Conservation (phyloP, 2,888 invertebrate genomes). For the Litoditis marina region DNA sequence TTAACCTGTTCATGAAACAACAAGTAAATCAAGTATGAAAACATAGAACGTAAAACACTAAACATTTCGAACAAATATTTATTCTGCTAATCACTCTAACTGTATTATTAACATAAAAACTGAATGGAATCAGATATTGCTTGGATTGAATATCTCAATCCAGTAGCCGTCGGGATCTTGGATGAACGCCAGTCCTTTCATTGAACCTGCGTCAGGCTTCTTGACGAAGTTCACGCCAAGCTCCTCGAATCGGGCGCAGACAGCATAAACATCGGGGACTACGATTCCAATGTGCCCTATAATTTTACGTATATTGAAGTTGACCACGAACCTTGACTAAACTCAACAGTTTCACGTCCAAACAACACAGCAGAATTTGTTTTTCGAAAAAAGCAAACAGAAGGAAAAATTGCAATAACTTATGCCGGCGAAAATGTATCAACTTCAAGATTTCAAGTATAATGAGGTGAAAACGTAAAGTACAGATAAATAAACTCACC, state of each 20-base stretch:
- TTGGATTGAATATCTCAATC: conserved; percentile 79
- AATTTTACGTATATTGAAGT: background rate
- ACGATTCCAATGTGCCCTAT: conserved; percentile 87
- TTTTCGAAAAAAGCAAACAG: background rate
- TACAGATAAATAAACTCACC: conserved; percentile 65
- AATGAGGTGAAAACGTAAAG: background rate
- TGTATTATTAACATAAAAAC: too few species aligned
- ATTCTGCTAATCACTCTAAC: too few species aligned
- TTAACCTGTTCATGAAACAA: too few species aligned
- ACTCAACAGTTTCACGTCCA: background rate
- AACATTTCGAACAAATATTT: too few species aligned
- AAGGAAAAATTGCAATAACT: too few species aligned
- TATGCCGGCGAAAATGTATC: too few species aligned
- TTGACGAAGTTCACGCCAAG: conserved; percentile 84
- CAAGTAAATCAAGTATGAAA: too few species aligned
- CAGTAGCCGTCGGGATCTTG: conserved; percentile 94
- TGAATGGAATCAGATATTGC: conserved; percentile 34
- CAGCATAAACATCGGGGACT: conserved; percentile 83
- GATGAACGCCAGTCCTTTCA: conserved; percentile 80
- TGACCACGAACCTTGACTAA: background rate
- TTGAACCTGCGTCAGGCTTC: conserved; percentile 74
- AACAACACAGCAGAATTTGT: background rate
- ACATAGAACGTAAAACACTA: too few species aligned
- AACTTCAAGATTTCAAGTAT: background rate
- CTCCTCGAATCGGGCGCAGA: conserved; percentile 82